phyloP scores from a whole-genome alignment of 2,113 vertebrate species.

The Mungos mungo region DNA sequence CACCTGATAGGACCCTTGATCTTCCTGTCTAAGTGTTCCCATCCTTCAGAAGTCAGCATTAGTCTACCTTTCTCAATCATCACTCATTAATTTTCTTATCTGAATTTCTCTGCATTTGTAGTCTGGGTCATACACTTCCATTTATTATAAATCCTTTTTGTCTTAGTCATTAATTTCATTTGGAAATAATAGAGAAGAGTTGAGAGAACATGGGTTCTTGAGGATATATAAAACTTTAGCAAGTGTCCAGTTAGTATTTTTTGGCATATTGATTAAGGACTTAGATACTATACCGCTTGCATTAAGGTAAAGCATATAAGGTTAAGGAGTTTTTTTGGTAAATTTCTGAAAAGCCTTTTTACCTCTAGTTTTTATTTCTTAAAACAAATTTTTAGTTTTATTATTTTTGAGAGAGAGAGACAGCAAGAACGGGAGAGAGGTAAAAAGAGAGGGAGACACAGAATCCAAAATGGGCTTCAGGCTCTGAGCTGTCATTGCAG shows the following conservation, averaged over 20 bases:
- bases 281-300: background rate
- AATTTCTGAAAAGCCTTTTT: slow-evolving; percentile 31
- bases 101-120: background rate
- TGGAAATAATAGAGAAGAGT: background rate
- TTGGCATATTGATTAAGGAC: background rate
- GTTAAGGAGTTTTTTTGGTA: background rate
- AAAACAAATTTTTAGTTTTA: no score
- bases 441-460: no score
- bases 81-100: background rate
- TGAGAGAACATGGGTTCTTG: background rate
- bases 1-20: background rate
- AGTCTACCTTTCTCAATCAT: background rate
- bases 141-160: background rate
- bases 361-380: no score
- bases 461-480: no score
- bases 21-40: background rate
- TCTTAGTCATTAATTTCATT: background rate
- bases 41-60: background rate
- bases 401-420: no score
- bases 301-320: background rate
- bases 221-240: background rate
- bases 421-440: no score
- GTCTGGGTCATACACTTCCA: background rate
- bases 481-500: no score
- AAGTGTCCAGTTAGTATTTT: background rate